Evolutionary conservation across 2,888 invertebrate species (phyloP).

Genomic region (Neoscelio sp.): DNA sequence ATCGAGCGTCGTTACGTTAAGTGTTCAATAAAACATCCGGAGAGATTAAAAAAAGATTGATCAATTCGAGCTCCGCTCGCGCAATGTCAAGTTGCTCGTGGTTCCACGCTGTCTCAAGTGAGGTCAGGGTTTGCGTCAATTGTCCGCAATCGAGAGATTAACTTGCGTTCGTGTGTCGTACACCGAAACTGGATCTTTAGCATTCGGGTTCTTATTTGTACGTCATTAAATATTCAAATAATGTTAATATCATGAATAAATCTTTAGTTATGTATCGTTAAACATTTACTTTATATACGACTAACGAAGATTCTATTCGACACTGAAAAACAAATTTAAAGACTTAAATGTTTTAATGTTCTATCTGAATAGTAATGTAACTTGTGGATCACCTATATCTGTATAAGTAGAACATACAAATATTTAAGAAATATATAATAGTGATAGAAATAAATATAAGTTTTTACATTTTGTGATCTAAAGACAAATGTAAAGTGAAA

Average conservation of each 20-base stretch:
- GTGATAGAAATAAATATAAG: too few species aligned
- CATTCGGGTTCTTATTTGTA: constrained; percentile 6
- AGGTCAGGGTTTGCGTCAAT: constrained; percentile 35
- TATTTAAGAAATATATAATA: too few species aligned
- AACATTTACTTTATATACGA: too few species aligned
- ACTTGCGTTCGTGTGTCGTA: constrained; percentile 2
- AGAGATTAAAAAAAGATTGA: constrained; percentile 20
- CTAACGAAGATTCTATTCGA: too few species aligned
- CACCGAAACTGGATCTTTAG: background rate
- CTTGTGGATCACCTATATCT: too few species aligned
- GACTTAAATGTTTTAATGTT: too few species aligned
- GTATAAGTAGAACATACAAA: too few species aligned
- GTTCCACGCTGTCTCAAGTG: constrained; percentile 20
- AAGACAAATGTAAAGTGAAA: too few species aligned
- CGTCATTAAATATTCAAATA: constrained; percentile 1
- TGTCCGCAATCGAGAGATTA: constrained; percentile 22
- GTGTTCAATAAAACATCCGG: constrained; percentile 6
- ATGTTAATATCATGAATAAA: background rate
- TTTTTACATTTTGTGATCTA: too few species aligned
- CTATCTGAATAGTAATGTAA: too few species aligned
- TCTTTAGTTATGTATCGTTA: too few species aligned
- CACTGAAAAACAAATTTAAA: too few species aligned
- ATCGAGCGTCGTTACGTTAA: constrained; percentile 7
- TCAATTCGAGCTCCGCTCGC: constrained; percentile 14
- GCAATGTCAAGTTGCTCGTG: constrained; percentile 27